Evolutionary conservation across 2,888 invertebrate species (phyloP).

Genomic region (Alitta virens): DNA sequence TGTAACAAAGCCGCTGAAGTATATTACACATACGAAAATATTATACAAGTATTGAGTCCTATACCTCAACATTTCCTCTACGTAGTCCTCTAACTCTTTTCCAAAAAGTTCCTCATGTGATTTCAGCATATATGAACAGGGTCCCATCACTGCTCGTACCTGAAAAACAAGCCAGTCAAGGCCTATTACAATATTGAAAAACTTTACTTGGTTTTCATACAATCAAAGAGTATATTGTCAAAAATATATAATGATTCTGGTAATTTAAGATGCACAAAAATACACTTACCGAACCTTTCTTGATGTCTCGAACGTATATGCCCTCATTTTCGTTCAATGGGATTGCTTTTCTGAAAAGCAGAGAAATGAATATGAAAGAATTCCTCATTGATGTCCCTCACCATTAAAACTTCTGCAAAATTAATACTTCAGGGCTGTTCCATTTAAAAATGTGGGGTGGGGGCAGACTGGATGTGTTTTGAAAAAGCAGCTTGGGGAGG

Average conservation of each 20-base stretch:
- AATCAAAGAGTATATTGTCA: background rate
- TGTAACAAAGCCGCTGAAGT: too few relatives aligned
- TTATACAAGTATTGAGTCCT: too few relatives aligned
- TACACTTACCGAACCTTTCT: conserved; percentile 39
- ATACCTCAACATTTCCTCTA: conserved; percentile 45
- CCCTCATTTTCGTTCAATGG: conserved; percentile 49
- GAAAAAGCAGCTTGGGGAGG: too few relatives aligned
- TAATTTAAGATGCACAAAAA: background rate
- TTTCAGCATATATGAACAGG: conserved; percentile 45
- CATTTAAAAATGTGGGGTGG: too few relatives aligned
- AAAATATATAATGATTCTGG: background rate
- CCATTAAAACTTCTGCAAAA: too few relatives aligned
- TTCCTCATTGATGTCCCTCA: too few relatives aligned
- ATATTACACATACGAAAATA: too few relatives aligned
- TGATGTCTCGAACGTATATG: conserved; percentile 41
- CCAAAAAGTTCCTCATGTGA: conserved; percentile 45
- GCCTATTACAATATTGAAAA: background rate
- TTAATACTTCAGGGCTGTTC: too few relatives aligned
- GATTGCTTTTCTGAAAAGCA: conserved; percentile 37
- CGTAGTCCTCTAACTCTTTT: conserved; percentile 37
- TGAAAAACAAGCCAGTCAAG: conserved; percentile 11
- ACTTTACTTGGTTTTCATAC: background rate
- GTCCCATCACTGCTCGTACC: conserved; percentile 47
- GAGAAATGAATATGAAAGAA: background rate
- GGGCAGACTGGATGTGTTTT: too few relatives aligned